phyloP scores from a whole-genome alignment of 2,797 vertebrate species.

The Ceryle rudis region DNA sequence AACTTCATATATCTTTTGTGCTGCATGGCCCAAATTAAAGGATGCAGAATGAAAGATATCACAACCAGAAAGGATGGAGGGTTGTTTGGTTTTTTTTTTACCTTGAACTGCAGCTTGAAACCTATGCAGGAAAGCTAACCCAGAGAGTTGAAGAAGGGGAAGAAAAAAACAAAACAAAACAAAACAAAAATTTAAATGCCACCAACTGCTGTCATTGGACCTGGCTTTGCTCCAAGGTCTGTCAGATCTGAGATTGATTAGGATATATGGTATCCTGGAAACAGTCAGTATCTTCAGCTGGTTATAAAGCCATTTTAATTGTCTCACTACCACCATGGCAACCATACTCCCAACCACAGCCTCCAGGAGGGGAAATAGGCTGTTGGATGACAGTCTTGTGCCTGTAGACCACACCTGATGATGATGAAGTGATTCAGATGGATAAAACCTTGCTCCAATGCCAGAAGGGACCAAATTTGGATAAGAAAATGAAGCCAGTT shows the following conservation, averaged over 20 bases:
- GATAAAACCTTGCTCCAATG: neutral
- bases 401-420: neutral
- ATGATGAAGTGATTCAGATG: neutral
- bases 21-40: neutral
- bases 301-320: conserved; percentile 49
- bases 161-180: too few species aligned
- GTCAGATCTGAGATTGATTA: conserved; percentile 53
- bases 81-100: neutral
- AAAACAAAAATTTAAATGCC: neutral
- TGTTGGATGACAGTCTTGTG: neutral
- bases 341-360: conserved; percentile 9
- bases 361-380: neutral
- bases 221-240: conserved; percentile 39
- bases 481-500: neutral
- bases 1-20: neutral
- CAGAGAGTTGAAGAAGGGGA: neutral
- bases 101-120: neutral
- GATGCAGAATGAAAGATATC: neutral
- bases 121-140: neutral
- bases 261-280: conserved; percentile 59
- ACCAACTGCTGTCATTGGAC: neutral
- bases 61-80: neutral
- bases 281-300: conserved; percentile 38
- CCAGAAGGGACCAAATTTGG: neutral
- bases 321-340: conserved; percentile 27